Base-by-base conservation (phyloP, 2,888 invertebrate genomes). In the Muscina levida region DNA sequence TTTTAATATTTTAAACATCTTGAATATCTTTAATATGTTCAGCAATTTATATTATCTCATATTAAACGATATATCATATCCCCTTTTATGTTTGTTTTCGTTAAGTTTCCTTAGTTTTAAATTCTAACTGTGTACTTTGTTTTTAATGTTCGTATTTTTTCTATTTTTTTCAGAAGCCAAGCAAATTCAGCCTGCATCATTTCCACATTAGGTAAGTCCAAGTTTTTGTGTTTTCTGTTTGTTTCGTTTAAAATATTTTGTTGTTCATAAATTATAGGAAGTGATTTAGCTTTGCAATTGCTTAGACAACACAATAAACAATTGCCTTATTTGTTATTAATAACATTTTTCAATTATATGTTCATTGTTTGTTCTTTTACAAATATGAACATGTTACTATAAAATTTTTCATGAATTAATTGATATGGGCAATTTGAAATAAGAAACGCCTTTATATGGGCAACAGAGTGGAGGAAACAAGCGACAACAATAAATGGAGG, bases 131-230 rank as follows among this genome's bases (percentile, higher is more conserved):
- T n/a, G n/a, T n/a, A n/a, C n/a, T n/a, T n/a, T n/a, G n/a, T n/a
- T n/a, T n/a, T n/a, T n/a, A n/a, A n/a, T n/a, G n/a, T n/a, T n/a
- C n/a, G n/a, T n/a, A n/a, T n/a, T n/a, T n/a, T n/a, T n/a, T n/a
- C n/a, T n/a, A n/a, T n/a, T n/a, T 26, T 19, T 39, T 15, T 17
- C 42, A 42, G 42, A 42, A 11, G 11, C 42, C 39, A 37, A 39
- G 37, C 37, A 62, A 15, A 19, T 1, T 22, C 19, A 59, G 42
- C 56, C 24, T 11, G 17, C 37, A 67, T 4, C 44, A 19, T 46
- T 19, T n/a, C 13, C 62, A 22, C 67, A 53, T 72, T 75, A 53
- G 74, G 79, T 62, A 75, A 79, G 26, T 66, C 22, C 79, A 53
- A 53, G 31, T 72, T 67, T 42, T 48, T 51, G 57, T 67, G 44